Evolutionary conservation across 2,797 vertebrate genomes (phyloP), one percentile per base, ranked within the genome.

Genomic region (Vespertilio murinus): DNA sequence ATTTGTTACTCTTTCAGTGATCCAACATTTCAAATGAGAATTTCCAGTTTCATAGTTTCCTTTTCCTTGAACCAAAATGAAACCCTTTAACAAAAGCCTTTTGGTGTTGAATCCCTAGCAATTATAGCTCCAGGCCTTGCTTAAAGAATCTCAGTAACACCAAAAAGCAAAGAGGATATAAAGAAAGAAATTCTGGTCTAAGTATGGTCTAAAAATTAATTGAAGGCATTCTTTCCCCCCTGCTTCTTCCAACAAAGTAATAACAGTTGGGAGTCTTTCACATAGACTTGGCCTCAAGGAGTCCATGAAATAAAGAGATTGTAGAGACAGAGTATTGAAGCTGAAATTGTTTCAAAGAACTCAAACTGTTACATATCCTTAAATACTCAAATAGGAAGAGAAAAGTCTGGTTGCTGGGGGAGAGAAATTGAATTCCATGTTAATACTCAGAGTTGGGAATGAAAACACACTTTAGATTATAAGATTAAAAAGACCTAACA

Each of bases 121-220:
- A 65, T 49, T 81, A 90, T 86, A 90, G 77, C 90, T 94, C 61
- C 73, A 92, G 71, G 90, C 56, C 75, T 91, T 93, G 42, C 92
- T 96, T 94, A 94, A 94, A 96, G 73, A 92, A 74, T 45, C 35
- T 83, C 45, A 92, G 42, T 95, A 88, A 94, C 73, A 93, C 54
- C 38, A 73, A 79, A 93, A 92, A 84, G 71, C 78, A 94, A 93
- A 79, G 20, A 90, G 69, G 70, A 91, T 93, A 86, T 78, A 94
- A 94, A 90, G 94, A 86, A 96, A 94, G 90, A 93, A 96, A 97
- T 96, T 93, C 92, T 96, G 93, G 85, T 54, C 20, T 38, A 90
- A 94, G 65, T 73, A 89, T 84, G 78, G 42, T 87, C 71, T 96
- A 85, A 95, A 95, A 93, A 93, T 84, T 97, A 96, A 96, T 97